Evolutionary conservation across 2,797 vertebrate species (phyloP), one percentile per base, ranked within the genome.

Genomic region (Sebastolobus alascanus): DNA sequence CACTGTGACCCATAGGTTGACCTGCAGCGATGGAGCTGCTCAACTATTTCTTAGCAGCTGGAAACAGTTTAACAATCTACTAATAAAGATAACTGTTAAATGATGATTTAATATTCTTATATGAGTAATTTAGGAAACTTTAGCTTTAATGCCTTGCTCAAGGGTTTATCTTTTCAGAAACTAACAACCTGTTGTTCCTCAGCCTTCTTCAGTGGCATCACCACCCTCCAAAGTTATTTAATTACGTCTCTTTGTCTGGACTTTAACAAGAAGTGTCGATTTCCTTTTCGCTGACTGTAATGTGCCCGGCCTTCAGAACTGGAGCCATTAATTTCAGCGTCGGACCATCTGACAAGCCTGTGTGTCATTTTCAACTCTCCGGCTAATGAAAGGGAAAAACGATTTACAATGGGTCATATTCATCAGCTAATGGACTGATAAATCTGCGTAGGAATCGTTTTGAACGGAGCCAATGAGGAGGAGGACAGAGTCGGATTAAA

Each of bases 321-420:
- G 27, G 29, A 64, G 56, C 22, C 27, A 56, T 80, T 83, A 1
- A 70, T 79, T 75, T 75, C 25, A 55, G 38, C 60, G 1, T 18
- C 0, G 46, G 50, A 33, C 65, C 69, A 2, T 80, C 43, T 73
- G 84, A 85, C 83, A 68, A 68, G 13, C 65, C 8, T 66, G 5
- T 84, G 68, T 64, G 29, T 80, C 64, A 54, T 80, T 52, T 72
- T 6, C 56, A 66, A 58, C 68, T 79, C 60, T 75, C 66, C 14
- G 20, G 65, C 68, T 85, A 87, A 90, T 90, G 82, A 79, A 76
- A 77, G 50, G n/a, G 69, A 81, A 81, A 89, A 77, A 77, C 16
- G 31, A 68, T 75, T 77, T 22, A 69, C 56, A 82, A 38, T 29
- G 54, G 65, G n/a, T 74, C 61, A 13, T 61, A 75, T 77, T 89